Conservation (phyloP, 1,140 invertebrate genomes). For the Pseudomyrmex gracilis region DNA sequence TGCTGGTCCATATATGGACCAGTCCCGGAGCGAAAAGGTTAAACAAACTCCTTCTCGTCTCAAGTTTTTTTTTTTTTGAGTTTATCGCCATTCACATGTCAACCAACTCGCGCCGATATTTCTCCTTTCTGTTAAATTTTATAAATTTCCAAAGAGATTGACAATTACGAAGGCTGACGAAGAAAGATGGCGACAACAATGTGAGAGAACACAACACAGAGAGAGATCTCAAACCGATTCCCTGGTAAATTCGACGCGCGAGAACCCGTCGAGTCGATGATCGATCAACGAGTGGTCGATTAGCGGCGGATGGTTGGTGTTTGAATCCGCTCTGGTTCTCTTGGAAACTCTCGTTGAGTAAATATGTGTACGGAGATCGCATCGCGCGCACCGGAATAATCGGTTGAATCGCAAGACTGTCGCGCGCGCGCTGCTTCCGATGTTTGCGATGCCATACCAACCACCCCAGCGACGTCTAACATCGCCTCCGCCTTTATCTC, state of each 20-base stretch:
- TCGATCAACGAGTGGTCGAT: conserved; percentile 40
- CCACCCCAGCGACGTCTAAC: conserved; percentile 33
- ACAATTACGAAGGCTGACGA: not conserved
- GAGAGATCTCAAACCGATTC: not conserved
- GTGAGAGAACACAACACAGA: not conserved
- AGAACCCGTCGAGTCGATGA: conserved; percentile 11
- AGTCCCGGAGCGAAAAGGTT: no score
- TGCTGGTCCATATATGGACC: no score
- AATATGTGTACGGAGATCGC: conserved; percentile 56
- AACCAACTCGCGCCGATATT: no score
- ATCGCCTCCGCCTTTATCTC: conserved; percentile 52
- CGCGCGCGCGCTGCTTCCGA: conserved; percentile 8
- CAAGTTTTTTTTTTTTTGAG: no score
- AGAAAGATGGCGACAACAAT: not conserved
- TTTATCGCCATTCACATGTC: no score
- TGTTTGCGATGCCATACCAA: conserved; percentile 42
- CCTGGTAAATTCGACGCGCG: not conserved
- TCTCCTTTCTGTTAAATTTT: not conserved
- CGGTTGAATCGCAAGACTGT: conserved; percentile 49
- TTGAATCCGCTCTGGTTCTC: not conserved
- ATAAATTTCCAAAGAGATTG: not conserved
- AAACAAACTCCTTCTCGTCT: no score
- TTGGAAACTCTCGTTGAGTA: conserved; percentile 17
- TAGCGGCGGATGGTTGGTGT: conserved; percentile 8
- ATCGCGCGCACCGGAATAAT: conserved; percentile 36